These are phyloP conservation scores for Anthonomus grandis DNA, from an alignment of 1,140 invertebrate genomes.

Conservation along the genomic window DNA sequence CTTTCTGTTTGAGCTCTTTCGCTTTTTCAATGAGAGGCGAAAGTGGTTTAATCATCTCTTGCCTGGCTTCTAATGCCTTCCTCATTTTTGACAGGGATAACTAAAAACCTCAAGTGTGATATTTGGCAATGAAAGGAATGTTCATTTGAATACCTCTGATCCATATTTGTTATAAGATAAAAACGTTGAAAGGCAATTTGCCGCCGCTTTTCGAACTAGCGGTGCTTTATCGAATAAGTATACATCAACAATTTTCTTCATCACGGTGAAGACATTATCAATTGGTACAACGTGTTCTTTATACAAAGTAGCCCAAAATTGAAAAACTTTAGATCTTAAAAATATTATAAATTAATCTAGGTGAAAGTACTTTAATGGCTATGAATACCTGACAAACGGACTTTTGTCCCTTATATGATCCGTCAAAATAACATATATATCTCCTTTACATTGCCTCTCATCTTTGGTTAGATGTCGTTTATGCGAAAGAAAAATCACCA, in stretches of 20 bases:
- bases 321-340: slow-evolving; percentile 52
- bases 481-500: slow-evolving; percentile 58
- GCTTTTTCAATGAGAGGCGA: slow-evolving; percentile 29
- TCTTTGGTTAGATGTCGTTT: slow-evolving; percentile 58
- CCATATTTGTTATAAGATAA: slow-evolving; percentile 38
- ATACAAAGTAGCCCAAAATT: slow-evolving; percentile 61
- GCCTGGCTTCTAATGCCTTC: slow-evolving; percentile 27
- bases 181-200: slow-evolving; percentile 39
- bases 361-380: no score
- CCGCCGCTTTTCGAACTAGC: slow-evolving; percentile 63
- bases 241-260: slow-evolving; percentile 51
- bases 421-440: slow-evolving; percentile 58
- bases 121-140: slow-evolving; percentile 1
- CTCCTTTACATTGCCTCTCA: slow-evolving; percentile 53
- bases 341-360: no score
- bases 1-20: slow-evolving; percentile 23
- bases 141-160: slow-evolving; percentile 33
- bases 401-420: slow-evolving; percentile 69
- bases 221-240: slow-evolving; percentile 65
- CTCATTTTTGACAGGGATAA: slow-evolving; percentile 34
- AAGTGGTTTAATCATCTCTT: slow-evolving; percentile 24
- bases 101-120: no score
- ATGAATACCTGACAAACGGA: slow-evolving; percentile 57
- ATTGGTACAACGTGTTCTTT: slow-evolving; percentile 61
- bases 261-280: slow-evolving; percentile 54